These are phyloP conservation scores for Plectrocnemia conspersa DNA, from an alignment of 1,140 invertebrate species.

Conservation along the genomic window DNA sequence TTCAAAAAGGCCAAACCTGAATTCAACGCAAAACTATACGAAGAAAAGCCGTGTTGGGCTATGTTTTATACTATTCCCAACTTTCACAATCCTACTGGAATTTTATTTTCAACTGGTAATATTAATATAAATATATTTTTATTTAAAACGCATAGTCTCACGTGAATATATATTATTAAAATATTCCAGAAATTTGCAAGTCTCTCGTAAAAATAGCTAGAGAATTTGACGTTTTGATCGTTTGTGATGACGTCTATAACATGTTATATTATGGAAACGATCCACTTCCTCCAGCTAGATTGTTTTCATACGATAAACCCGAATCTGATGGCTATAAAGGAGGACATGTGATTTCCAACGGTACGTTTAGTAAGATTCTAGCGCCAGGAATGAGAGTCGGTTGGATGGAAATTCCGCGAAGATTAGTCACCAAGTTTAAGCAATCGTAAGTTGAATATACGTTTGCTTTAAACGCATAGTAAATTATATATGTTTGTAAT, in stretches of 20 bases:
- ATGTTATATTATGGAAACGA: slow-evolving; percentile 54
- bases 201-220: slow-evolving; percentile 53
- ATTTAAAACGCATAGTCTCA: too few species aligned
- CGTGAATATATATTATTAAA: slow-evolving; percentile 1
- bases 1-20: slow-evolving; percentile 11
- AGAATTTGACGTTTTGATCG: slow-evolving; percentile 54
- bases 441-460: slow-evolving; percentile 40
- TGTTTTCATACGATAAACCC: slow-evolving; percentile 54
- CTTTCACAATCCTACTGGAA: slow-evolving; percentile 64
- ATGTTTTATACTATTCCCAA: slow-evolving; percentile 62
- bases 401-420: slow-evolving; percentile 59
- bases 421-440: slow-evolving; percentile 45
- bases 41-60: slow-evolving; percentile 54
- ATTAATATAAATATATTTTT: slow-evolving; percentile 4
- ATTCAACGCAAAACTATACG: slow-evolving; percentile 22
- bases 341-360: slow-evolving; percentile 59
- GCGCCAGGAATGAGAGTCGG: slow-evolving; percentile 61
- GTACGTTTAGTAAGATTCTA: slow-evolving; percentile 65
- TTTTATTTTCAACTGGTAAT: slow-evolving; percentile 49
- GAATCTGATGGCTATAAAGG: slow-evolving; percentile 47
- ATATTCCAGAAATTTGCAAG: slow-evolving; percentile 44
- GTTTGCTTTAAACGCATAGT: neutral
- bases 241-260: slow-evolving; percentile 67
- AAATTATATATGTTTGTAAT: neutral
- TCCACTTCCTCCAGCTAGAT: slow-evolving; percentile 46